phyloP scores from a whole-genome alignment of 2,797 vertebrate species.

The Cottoperca gobio region DNA sequence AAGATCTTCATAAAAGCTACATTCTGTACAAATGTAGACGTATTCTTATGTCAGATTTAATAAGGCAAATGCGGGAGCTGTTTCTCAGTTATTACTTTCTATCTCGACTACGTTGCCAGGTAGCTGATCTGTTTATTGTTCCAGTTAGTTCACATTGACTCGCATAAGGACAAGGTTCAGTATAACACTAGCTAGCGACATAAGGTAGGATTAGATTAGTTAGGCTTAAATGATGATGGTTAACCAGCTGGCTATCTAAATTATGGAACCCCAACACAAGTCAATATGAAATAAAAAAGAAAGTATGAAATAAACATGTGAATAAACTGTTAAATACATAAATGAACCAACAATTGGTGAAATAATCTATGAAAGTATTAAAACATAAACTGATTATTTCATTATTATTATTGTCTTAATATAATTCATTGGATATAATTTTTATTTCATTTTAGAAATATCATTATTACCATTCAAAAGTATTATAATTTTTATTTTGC shows the following conservation, averaged over 20 bases:
- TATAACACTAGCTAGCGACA: constrained; percentile 15
- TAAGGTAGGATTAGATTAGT: constrained; percentile 10
- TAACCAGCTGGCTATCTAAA: not conserved
- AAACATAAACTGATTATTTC: not conserved
- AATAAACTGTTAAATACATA: constrained; percentile 2
- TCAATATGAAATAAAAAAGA: not conserved
- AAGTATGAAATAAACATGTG: not conserved
- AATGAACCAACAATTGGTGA: not conserved
- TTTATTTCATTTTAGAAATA: not conserved
- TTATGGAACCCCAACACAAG: not conserved
- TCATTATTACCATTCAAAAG: not conserved
- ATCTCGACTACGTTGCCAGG: constrained; percentile 10
- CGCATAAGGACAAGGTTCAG: not conserved
- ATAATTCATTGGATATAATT: not conserved
- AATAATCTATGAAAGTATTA: not conserved
- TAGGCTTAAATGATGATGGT: not conserved
- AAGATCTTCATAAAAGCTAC: constrained; percentile 56
- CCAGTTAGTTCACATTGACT: constrained; percentile 1
- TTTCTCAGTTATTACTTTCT: constrained; percentile 13
- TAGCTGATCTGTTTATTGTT: constrained; percentile 5
- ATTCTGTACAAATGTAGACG: constrained; percentile 30
- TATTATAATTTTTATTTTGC: not conserved
- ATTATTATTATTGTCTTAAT: not conserved
- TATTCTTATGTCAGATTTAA: constrained; percentile 19
- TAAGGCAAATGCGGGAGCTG: constrained; percentile 36